Conservation (phyloP, 2,888 invertebrate genomes). For the Campoplex capitator region DNA sequence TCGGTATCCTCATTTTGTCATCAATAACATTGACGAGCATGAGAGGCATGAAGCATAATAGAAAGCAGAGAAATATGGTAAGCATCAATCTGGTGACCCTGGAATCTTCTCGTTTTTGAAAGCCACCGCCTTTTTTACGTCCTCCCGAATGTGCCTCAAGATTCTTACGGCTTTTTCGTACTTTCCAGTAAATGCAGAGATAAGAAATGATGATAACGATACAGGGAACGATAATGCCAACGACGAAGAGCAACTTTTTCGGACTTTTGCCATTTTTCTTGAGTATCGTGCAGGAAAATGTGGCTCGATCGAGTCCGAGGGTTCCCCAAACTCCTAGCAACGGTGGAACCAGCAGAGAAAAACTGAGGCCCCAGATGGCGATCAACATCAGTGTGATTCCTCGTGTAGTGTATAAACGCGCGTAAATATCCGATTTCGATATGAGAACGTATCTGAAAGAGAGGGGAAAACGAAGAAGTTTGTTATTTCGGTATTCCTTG, state of each 20-base stretch:
- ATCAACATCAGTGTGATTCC: constrained; percentile 92
- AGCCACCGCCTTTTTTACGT: constrained; percentile 84
- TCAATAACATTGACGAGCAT: constrained; percentile 96
- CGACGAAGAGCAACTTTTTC: constrained; percentile 92
- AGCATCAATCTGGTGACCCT: constrained; percentile 94
- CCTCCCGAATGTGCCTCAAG: constrained; percentile 89
- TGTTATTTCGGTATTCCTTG: neutral
- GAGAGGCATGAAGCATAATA: constrained; percentile 94
- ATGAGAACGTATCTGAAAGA: constrained; percentile 92
- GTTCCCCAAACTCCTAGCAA: constrained; percentile 93
- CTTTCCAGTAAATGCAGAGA: constrained; percentile 93
- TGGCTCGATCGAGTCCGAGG: constrained; percentile 91
- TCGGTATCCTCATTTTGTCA: constrained; percentile 90
- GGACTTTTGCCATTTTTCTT: constrained; percentile 92
- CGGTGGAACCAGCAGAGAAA: constrained; percentile 89
- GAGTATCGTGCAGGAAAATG: constrained; percentile 96
- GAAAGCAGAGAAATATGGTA: constrained; percentile 94
- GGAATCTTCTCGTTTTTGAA: constrained; percentile 89
- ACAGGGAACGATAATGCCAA: constrained; percentile 94
- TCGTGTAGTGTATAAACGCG: constrained; percentile 90
- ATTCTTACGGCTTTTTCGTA: constrained; percentile 90
- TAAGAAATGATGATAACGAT: constrained; percentile 94
- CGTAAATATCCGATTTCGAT: constrained; percentile 92
- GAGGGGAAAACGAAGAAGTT: constrained; percentile 52
- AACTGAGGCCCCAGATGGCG: constrained; percentile 90